Evolutionary conservation across 2,113 vertebrate species (phyloP).

Genomic region (Myxocyprinus asiaticus): DNA sequence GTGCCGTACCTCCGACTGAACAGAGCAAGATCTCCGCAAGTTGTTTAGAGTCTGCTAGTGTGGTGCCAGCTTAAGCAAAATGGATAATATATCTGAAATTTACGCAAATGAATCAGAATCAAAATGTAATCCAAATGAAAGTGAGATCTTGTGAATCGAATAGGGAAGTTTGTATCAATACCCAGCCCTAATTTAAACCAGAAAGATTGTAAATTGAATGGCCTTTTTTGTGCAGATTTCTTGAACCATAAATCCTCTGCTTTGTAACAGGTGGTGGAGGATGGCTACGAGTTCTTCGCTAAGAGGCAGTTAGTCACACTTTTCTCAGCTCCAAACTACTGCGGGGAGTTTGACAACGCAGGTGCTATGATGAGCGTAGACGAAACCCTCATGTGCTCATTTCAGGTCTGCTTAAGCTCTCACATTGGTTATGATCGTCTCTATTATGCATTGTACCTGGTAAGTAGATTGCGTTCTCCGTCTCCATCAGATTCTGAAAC

Average conservation of each 20-base stretch:
- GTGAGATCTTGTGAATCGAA: no score
- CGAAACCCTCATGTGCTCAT: conserved; percentile 95
- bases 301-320: conserved; percentile 95
- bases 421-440: no score
- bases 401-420: conserved; percentile 78
- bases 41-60: no score
- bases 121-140: no score
- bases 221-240: not conserved
- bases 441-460: not conserved
- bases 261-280: conserved; percentile 86
- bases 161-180: no score
- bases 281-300: conserved; percentile 96
- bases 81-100: no score
- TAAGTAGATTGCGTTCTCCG: not conserved
- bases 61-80: no score
- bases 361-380: conserved; percentile 98
- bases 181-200: no score
- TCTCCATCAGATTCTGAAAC: conserved; percentile 74
- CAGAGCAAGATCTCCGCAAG: no score
- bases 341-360: conserved; percentile 94
- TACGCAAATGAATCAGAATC: no score
- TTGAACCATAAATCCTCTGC: not conserved
- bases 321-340: conserved; percentile 96
- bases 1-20: no score
- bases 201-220: not conserved